Conservation (phyloP, 2,113 vertebrate species). For the Indri indri region DNA sequence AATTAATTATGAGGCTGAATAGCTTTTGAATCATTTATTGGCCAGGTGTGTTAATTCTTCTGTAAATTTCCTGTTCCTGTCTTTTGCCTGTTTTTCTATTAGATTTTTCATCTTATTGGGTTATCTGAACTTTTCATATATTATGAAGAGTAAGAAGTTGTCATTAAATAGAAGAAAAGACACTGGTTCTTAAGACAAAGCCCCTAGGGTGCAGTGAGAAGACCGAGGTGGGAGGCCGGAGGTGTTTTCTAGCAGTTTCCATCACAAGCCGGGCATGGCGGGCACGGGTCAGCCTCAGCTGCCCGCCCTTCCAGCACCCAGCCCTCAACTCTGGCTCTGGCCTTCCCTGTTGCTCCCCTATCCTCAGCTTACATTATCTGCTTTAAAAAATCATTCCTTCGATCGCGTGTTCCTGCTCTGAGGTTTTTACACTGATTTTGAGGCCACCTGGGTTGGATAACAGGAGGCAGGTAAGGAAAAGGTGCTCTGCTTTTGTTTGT, state of each 20-base stretch:
- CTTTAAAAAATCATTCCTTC: neutral
- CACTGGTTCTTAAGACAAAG: neutral
- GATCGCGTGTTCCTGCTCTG: neutral
- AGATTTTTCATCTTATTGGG: neutral
- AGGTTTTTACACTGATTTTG: neutral
- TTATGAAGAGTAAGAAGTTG: neutral
- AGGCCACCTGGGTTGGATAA: neutral
- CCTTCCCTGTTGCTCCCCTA: neutral
- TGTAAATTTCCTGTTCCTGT: neutral
- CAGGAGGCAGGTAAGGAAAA: neutral
- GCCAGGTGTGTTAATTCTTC: neutral
- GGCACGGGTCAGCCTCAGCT: too few species aligned
- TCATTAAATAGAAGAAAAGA: neutral
- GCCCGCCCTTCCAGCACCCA: neutral
- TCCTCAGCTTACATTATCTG: neutral
- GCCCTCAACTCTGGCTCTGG: too few species aligned
- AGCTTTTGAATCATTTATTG: neutral
- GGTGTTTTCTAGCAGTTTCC: neutral
- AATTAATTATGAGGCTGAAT: neutral
- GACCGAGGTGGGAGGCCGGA: too few species aligned
- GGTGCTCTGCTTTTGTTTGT: neutral
- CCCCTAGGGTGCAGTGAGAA: neutral
- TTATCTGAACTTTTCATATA: neutral
- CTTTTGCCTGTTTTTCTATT: neutral
- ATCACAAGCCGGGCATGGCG: fast-evolving